A percentile compares a stretch with the other conserved stretches of the same genome.
Evolutionary conservation across 2,797 vertebrate genomes (phyloP).

Genomic region (Sebastes vulpes): DNA sequence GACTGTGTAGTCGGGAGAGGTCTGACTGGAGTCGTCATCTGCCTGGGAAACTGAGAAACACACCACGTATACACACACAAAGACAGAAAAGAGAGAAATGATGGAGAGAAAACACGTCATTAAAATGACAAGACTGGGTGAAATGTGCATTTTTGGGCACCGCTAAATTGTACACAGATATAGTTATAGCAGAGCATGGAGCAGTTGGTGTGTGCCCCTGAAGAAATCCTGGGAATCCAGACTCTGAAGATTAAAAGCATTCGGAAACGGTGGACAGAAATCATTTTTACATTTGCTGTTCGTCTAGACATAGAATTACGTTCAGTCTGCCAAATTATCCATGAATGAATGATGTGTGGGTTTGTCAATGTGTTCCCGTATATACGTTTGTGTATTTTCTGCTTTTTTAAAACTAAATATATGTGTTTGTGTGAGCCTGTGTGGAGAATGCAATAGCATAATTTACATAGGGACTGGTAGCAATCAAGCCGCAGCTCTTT

Average conservation of each 20-base stretch:
- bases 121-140: conserved; percentile 37
- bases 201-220: conserved; percentile 14
- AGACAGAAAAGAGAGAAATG: not conserved
- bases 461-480: conserved; percentile 5
- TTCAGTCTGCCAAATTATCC: conserved; percentile 34
- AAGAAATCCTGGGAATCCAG: conserved; percentile 30
- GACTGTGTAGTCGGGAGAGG: conserved; percentile 94
- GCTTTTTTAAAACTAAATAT: not conserved
- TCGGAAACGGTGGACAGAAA: conserved; percentile 36
- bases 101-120: conserved; percentile 23
- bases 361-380: not conserved
- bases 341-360: conserved; percentile 39
- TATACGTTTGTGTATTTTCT: not conserved
- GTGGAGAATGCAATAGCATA: conserved; percentile 8
- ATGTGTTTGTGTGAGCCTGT: not conserved
- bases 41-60: conserved; percentile 89
- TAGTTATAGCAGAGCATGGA: not conserved
- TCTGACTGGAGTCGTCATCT: conserved; percentile 92
- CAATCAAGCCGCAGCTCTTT: conserved; percentile 11
- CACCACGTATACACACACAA: conserved; percentile 11
- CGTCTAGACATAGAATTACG: conserved; percentile 61
- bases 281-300: conserved; percentile 35
- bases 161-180: conserved; percentile 29
- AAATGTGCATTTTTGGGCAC: conserved; percentile 32
- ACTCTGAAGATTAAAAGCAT: conserved; percentile 52